These are phyloP conservation scores for Pygoscelis antarcticus DNA, from an alignment of 2,113 vertebrate species.

Conservation along the genomic window DNA sequence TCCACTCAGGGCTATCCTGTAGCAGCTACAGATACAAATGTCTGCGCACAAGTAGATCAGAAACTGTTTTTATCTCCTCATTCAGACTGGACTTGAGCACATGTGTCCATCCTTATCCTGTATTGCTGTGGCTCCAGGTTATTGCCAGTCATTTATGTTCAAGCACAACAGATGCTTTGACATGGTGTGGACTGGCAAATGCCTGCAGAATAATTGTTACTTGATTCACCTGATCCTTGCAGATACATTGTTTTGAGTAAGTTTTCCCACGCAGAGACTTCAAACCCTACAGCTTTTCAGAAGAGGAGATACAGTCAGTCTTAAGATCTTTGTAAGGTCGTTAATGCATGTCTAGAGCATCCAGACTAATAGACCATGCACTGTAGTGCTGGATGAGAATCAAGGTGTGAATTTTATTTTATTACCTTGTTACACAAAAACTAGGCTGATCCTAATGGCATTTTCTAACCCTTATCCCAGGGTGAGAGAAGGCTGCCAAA, in stretches of 20 bases:
- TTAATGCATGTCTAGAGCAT: neutral
- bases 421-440: neutral
- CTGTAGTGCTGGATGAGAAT: neutral
- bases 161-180: neutral
- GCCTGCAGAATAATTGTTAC: neutral
- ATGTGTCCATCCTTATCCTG: accelerated
- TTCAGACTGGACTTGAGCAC: neutral
- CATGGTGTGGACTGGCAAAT: neutral
- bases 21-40: neutral
- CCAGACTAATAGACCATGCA: neutral
- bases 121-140: neutral
- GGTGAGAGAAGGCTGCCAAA: neutral
- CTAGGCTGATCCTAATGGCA: neutral
- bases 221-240: neutral
- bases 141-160: neutral
- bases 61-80: neutral
- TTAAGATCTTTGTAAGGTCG: neutral
- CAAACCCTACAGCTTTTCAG: neutral
- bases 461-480: neutral
- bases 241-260: neutral
- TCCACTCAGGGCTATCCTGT: neutral
- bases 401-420: neutral
- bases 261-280: neutral
- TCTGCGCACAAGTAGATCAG: neutral
- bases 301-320: neutral